phyloP scores from a whole-genome alignment of 1,140 invertebrate species.

The Melipona quadrifasciata region DNA sequence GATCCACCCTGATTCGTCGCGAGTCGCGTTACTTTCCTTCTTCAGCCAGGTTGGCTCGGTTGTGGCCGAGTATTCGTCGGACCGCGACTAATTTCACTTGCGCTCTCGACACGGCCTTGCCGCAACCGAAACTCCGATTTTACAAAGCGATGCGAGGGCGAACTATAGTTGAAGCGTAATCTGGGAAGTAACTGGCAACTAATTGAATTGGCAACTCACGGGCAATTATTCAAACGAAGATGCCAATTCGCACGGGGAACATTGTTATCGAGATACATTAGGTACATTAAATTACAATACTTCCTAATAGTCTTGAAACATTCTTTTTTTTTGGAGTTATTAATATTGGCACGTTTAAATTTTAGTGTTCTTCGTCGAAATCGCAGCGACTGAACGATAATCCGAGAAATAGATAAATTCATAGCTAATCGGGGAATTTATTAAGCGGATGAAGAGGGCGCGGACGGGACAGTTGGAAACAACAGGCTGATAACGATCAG shows the following conservation, averaged over 20 bases:
- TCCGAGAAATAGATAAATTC: neutral
- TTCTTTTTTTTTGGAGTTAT: too few relatives aligned
- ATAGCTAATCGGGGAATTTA: conserved; percentile 10
- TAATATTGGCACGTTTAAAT: too few relatives aligned
- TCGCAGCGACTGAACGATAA: too few relatives aligned
- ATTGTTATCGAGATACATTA: too few relatives aligned
- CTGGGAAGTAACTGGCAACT: neutral
- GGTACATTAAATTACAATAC: too few relatives aligned
- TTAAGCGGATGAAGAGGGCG: neutral
- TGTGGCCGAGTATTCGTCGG: conserved; percentile 44
- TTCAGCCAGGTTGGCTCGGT: conserved; percentile 23
- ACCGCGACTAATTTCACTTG: conserved; percentile 71
- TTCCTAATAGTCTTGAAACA: too few relatives aligned
- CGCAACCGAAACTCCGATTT: conserved; percentile 55
- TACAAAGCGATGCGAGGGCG: conserved; percentile 35
- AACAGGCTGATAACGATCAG: conserved; percentile 58
- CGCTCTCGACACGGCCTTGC: conserved; percentile 59
- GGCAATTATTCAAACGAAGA: neutral
- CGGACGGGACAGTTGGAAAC: conserved; percentile 22
- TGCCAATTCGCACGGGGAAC: too few relatives aligned
- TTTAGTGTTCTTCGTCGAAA: too few relatives aligned
- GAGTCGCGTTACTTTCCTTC: conserved; percentile 61
- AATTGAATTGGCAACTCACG: neutral
- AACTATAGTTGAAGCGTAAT: neutral
- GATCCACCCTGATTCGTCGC: conserved; percentile 61